These are phyloP conservation scores for Drosophila robusta DNA, from an alignment of 2,888 invertebrate genomes.

Conservation along the genomic window DNA sequence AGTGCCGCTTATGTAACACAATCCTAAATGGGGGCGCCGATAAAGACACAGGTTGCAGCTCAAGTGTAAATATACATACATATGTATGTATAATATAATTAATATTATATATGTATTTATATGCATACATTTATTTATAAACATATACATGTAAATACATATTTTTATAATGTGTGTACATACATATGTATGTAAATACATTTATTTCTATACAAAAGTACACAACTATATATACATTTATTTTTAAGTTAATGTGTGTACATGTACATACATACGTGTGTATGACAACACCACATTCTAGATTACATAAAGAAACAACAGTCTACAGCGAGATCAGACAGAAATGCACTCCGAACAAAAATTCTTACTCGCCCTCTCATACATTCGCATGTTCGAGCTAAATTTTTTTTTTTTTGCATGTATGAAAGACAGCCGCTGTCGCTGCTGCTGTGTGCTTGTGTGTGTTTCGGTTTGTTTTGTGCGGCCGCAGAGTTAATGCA, in stretches of 20 bases:
- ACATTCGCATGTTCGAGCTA: conserved; percentile 19
- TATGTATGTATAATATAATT: background rate
- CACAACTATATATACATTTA: conserved; percentile 11
- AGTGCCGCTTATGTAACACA: conserved; percentile 67
- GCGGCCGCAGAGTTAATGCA: conserved; percentile 83
- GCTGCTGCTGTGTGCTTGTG: conserved; percentile 21
- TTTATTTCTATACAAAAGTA: background rate
- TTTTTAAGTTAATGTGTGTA: background rate
- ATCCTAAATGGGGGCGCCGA: conserved; percentile 56
- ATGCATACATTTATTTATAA: background rate
- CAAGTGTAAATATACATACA: conserved; percentile 9
- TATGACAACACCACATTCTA: conserved; percentile 61
- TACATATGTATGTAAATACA: conserved; percentile 1
- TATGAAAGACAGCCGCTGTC: conserved; percentile 25
- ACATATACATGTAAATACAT: background rate
- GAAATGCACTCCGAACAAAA: conserved; percentile 47
- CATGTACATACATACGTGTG: conserved; percentile 13
- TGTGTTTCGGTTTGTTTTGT: conserved; percentile 43
- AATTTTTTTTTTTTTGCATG: conserved; percentile 40
- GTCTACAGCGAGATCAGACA: conserved; percentile 52
- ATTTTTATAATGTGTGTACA: background rate
- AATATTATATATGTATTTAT: background rate
- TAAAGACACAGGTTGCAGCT: conserved; percentile 26
- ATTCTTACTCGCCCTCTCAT: conserved; percentile 47
- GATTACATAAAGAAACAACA: conserved; percentile 65